A percentile compares a stretch with the other conserved stretches of the same genome.
Conservation (phyloP, 2,113 vertebrate species). For the Clarias magur region DNA sequence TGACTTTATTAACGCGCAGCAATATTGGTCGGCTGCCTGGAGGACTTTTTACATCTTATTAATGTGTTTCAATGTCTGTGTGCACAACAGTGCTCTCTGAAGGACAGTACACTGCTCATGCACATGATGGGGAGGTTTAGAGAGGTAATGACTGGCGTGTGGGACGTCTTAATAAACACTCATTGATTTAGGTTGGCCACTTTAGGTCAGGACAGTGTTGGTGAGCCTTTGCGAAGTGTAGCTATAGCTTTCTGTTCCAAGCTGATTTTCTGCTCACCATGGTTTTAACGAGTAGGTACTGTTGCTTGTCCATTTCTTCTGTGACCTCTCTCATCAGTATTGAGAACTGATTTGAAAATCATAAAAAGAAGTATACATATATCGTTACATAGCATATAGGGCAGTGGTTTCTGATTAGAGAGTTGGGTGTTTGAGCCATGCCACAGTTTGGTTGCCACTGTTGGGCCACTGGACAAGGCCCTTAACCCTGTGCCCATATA, state of each 20-base stretch:
- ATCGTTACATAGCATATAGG: too few relatives aligned
- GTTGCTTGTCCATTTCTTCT: neutral
- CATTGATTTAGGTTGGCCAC: neutral
- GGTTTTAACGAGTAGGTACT: neutral
- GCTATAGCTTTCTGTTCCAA: neutral
- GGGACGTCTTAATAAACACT: neutral
- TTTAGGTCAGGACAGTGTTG: neutral
- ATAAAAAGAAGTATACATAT: too few relatives aligned
- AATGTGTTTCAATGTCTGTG: neutral
- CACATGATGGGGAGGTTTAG: neutral
- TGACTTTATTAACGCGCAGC: slow-evolving; percentile 25
- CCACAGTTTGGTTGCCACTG: too few relatives aligned
- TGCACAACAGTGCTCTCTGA: neutral
- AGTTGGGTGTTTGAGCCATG: too few relatives aligned
- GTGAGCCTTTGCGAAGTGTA: neutral
- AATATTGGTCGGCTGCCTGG: neutral
- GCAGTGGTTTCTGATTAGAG: too few relatives aligned
- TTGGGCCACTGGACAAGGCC: too few relatives aligned
- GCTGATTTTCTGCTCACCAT: neutral
- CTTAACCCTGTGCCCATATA: too few relatives aligned
- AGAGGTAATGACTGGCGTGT: neutral
- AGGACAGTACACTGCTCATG: neutral
- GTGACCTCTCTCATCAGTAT: neutral
- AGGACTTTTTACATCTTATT: slow-evolving; percentile 28
- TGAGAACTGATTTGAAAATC: neutral